Percentiles rank a stretch among this genome's conserved stretches.
phyloP scores from a whole-genome alignment of 1,140 invertebrate species.

The Drosophila busckii region DNA sequence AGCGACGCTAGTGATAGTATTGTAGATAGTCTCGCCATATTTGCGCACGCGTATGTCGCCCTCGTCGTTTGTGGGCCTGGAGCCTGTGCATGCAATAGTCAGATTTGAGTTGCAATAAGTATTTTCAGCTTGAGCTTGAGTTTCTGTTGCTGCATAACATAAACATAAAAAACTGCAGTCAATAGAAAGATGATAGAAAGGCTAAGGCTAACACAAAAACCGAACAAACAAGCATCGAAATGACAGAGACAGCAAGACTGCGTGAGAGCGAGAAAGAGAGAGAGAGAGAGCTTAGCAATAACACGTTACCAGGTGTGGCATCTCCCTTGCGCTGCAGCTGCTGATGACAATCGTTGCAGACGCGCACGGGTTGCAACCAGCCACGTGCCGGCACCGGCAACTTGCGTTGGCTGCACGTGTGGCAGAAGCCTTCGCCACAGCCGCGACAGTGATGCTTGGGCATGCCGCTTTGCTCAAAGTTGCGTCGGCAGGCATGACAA shows the following conservation, averaged over 20 bases:
- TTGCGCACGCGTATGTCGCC: slow-evolving; percentile 82
- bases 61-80: slow-evolving; percentile 59
- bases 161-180: slow-evolving; percentile 2
- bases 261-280: not conserved
- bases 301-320: slow-evolving; percentile 57
- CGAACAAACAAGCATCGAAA: not conserved
- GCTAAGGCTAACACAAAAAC: not conserved
- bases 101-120: slow-evolving; percentile 36
- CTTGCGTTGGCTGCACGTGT: slow-evolving; percentile 82
- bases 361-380: slow-evolving; percentile 84
- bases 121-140: slow-evolving; percentile 28
- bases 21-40: slow-evolving; percentile 84
- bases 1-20: slow-evolving; percentile 82
- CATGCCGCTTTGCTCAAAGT: slow-evolving; percentile 80
- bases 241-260: not conserved
- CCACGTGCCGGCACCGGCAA: slow-evolving; percentile 84
- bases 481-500: slow-evolving; percentile 83
- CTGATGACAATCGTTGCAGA: slow-evolving; percentile 84
- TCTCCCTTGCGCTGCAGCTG: slow-evolving; percentile 57
- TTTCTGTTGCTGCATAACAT: slow-evolving; percentile 18
- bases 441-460: slow-evolving; percentile 89
- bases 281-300: not conserved
- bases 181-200: not conserved
- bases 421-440: slow-evolving; percentile 87
- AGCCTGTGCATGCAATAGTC: slow-evolving; percentile 39